phyloP scores from a whole-genome alignment of 2,113 vertebrate genomes.

The Neotoma lepida region DNA sequence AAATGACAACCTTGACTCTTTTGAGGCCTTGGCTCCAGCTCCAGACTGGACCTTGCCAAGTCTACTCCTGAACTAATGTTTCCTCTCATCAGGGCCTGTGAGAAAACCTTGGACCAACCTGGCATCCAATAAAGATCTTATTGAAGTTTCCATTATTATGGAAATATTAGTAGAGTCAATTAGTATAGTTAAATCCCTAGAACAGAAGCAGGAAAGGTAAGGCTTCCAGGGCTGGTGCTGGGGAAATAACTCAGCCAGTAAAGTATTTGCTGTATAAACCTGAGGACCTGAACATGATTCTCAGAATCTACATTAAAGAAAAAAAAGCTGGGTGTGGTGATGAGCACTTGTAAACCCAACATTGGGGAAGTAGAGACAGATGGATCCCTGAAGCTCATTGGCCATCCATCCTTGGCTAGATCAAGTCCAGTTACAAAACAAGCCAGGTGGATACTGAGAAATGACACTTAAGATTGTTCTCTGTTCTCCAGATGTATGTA shows the following conservation, averaged over 20 bases:
- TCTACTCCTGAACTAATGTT: neutral
- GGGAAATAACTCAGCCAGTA: neutral
- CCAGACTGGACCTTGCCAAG: neutral
- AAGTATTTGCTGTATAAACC: no score
- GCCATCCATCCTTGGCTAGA: neutral
- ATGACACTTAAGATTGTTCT: neutral
- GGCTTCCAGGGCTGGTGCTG: no score
- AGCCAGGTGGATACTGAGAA: neutral
- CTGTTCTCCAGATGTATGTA: neutral
- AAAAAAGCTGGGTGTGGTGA: neutral
- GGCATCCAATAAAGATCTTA: neutral
- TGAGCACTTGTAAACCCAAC: neutral
- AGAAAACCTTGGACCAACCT: neutral
- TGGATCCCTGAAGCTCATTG: neutral
- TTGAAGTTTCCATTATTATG: neutral
- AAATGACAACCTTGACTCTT: neutral
- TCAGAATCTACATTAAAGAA: neutral
- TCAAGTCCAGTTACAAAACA: neutral
- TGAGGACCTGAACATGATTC: no score
- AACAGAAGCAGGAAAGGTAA: neutral
- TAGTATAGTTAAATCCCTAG: neutral
- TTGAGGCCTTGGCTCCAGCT: neutral
- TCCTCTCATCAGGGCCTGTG: neutral
- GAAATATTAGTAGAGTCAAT: neutral
- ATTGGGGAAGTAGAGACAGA: no score